Conservation (phyloP, 2,888 invertebrate genomes). For the Coleophora flavipennella region DNA sequence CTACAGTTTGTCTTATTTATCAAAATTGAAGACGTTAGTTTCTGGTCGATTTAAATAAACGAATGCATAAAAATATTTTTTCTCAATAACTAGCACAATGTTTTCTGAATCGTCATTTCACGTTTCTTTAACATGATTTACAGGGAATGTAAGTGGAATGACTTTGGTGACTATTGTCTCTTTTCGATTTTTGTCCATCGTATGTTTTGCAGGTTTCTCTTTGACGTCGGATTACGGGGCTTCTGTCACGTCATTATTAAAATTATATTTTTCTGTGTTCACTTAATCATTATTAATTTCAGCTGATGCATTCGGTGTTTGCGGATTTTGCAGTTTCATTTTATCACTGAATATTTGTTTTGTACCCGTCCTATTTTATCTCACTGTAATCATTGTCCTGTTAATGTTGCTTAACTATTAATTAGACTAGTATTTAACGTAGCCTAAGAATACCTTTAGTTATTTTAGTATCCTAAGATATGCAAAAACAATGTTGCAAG, state of each 20-base stretch:
- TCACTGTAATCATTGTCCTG: no score
- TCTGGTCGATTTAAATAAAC: conserved; percentile 50
- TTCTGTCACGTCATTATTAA: conserved; percentile 62
- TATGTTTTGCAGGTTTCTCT: conserved; percentile 57
- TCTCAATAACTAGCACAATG: conserved; percentile 52
- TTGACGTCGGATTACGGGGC: conserved; percentile 64
- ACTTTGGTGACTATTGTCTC: conserved; percentile 54
- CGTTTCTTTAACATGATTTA: conserved; percentile 53
- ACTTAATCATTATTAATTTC: conserved; percentile 56
- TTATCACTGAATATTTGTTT: conserved; percentile 1
- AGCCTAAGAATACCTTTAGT: conserved; percentile 2
- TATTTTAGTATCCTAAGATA: conserved; percentile 2
- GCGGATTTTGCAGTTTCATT: conserved; percentile 60
- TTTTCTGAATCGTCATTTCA: conserved; percentile 66
- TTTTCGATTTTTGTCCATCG: conserved; percentile 42
- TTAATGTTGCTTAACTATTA: no score
- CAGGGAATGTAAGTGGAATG: conserved; percentile 70
- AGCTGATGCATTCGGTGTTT: conserved; percentile 63
- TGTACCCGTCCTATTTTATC: no score
- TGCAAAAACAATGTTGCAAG: no score
- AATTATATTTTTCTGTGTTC: conserved; percentile 34
- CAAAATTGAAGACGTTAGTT: conserved; percentile 25
- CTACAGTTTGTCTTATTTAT: no score
- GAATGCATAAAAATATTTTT: conserved; percentile 52
- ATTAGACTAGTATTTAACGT: no score